Base-by-base conservation (phyloP, 2,113 vertebrate species). In the Pterocles burchelli region DNA sequence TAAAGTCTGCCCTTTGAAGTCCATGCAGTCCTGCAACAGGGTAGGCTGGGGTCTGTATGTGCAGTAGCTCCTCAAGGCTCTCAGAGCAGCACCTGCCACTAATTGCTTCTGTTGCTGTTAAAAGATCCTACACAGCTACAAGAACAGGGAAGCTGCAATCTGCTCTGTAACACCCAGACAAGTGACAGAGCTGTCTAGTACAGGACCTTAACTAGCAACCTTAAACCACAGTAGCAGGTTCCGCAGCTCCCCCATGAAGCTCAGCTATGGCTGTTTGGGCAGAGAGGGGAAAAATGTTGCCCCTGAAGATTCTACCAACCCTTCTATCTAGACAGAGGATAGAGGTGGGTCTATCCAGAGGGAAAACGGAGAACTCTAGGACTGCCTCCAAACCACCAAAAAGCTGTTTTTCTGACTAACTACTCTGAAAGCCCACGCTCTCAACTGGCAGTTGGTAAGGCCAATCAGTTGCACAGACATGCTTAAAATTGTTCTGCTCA, bases 11-110 rank as follows among this genome's bases (percentile, higher is more conserved):
- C 41, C 41, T 41, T 41, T 13, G 41, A 41, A 41, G 12, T 41
- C 41, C 41, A 41, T 41, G 41, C 41, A 85, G 57, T 28, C 21
- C 43, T 31, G 11, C 59, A 55, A 6, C 0, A 45, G 31, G 38
- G 20, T 7, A 52, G 25, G 26, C 17, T 57, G 38, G 12, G 24
- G 15, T 54, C 45, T 72, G 0, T 2, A 19, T 0, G 9, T 10
- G 3, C 11, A 84, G 31, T 1, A 84, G 52, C 52, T 84, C n/a
- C 68, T 63, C 54, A 45, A 2, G 20, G 52, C 31, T 41, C 24
- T 14, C 33, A 14, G 34, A 93, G 68, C 52, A 86, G 74, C 57
- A 71, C n/a, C 61, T 75, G 72, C 45, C 33, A 25, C 45, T n/a
- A 78, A 78, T 21, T 7, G 3, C 41, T 81, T 43, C 73, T 73